Base-by-base conservation (phyloP, 2,888 invertebrate genomes). In the Hirtodrosophila cameraria region DNA sequence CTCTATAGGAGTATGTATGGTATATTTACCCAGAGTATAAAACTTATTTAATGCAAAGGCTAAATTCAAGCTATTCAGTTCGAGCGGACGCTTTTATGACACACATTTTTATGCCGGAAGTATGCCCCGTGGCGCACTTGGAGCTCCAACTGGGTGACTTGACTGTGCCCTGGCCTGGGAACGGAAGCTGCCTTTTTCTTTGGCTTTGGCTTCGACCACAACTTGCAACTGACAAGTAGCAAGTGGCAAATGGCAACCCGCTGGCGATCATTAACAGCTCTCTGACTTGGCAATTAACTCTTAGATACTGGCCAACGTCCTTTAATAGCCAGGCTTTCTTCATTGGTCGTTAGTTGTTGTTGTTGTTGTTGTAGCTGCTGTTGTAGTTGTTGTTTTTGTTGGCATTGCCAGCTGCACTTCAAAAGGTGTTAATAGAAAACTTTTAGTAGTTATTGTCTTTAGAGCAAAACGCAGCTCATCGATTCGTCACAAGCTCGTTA, bases 111-210 rank as follows among this genome's bases (percentile, higher is more conserved):
- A 67, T 58, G 82, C 85, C 80, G 80, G 80, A 81, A 81, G 71
- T 81, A 42, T 67, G 70, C 85, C 80, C 85, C 67, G 65, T 68
- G 71, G 80, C 52, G 62, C 57, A 33, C 30, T 45, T 38, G 35
- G 48, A 23, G 36, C 53, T 13, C 46, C 68, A 72, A 49, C 52
- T 49, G 41, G 58, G 60, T 58, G 39, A 18, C 31, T 48, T 58
- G 39, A 18, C 31, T 48, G 23, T 31, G 20, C 33, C 16, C 35
- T 25, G 7, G 72, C 67, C 81, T 81, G 85, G 75, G 78, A 81
- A 77, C 87, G 87, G 87, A 81, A 86, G 82, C 85, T 71, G 63
- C 49, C 49, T 69, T 62, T 61, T 75, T 54, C 72, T 43, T 57
- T 45, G 20, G 30, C 48, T 43, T 57, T 45, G 18, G 30, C 48